phyloP scores from a whole-genome alignment of 1,140 invertebrate species.

The Sesamia nonagrioides region DNA sequence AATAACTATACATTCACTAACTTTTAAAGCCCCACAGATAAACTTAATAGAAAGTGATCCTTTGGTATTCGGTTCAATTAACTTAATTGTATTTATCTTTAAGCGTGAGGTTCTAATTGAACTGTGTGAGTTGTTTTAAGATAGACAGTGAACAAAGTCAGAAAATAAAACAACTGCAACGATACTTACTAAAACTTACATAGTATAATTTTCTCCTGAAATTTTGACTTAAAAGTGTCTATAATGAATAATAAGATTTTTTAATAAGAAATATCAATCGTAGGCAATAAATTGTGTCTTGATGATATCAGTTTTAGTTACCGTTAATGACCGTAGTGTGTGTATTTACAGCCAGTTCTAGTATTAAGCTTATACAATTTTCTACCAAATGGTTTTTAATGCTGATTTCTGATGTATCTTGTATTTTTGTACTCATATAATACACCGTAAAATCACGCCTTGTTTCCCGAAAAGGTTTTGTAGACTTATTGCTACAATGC shows the following conservation, averaged over 20 bases:
- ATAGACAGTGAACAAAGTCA: not conserved
- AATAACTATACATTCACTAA: not conserved
- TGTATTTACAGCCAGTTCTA: too few relatives aligned
- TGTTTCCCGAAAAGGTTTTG: too few relatives aligned
- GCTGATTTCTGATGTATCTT: too few relatives aligned
- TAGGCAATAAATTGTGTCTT: not conserved
- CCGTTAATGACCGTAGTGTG: not conserved
- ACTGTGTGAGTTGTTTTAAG: not conserved
- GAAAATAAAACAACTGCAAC: not conserved
- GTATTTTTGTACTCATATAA: too few relatives aligned
- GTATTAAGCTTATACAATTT: too few relatives aligned
- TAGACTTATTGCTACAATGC: too few relatives aligned
- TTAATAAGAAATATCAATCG: conserved; percentile 2
- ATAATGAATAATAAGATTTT: not conserved
- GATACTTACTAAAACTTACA: too few relatives aligned
- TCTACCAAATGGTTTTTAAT: too few relatives aligned
- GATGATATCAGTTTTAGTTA: not conserved
- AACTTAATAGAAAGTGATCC: not conserved
- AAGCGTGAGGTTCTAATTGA: conserved; percentile 10
- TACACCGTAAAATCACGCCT: too few relatives aligned
- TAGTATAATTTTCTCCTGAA: too few relatives aligned
- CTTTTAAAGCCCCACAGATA: conserved; percentile 12
- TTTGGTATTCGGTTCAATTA: not conserved
- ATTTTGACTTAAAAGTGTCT: too few relatives aligned
- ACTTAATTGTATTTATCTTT: conserved; percentile 7